Evolutionary conservation across 2,888 invertebrate species (phyloP).

Genomic region (Trichopoda pennipes): DNA sequence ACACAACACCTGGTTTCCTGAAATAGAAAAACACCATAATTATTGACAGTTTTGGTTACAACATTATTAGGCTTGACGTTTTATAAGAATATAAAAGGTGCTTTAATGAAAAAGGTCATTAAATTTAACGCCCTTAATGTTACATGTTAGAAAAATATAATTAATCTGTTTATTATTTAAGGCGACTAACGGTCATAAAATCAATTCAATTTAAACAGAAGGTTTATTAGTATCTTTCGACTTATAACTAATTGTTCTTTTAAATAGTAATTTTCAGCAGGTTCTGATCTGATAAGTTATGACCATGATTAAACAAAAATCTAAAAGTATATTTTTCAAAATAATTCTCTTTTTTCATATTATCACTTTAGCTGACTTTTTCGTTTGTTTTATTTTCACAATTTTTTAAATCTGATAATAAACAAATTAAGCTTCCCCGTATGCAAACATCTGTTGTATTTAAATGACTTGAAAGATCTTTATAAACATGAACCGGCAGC

Average conservation of each 20-base stretch:
- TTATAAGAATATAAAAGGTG: slow-evolving; percentile 8
- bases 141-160: slow-evolving; percentile 1
- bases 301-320: slow-evolving; percentile 56
- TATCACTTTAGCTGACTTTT: slow-evolving; percentile 47
- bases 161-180: slow-evolving; percentile 55
- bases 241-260: not conserved
- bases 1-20: slow-evolving; percentile 47
- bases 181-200: slow-evolving; percentile 34
- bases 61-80: slow-evolving; percentile 59
- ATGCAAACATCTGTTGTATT: slow-evolving; percentile 68
- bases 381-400: slow-evolving; percentile 11
- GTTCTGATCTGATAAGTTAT: slow-evolving; percentile 56
- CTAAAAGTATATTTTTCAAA: slow-evolving; percentile 11
- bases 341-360: slow-evolving; percentile 37
- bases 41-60: slow-evolving; percentile 64
- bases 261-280: slow-evolving; percentile 29
- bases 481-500: slow-evolving; percentile 47
- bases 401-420: slow-evolving; percentile 55
- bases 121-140: slow-evolving; percentile 62
- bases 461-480: slow-evolving; percentile 66
- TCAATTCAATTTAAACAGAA: slow-evolving; percentile 47
- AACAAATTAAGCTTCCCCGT: slow-evolving; percentile 61
- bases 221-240: slow-evolving; percentile 37
- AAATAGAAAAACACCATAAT: slow-evolving; percentile 28
- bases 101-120: slow-evolving; percentile 63